Base-by-base conservation (phyloP, 2,888 invertebrate genomes). In the Erebia ligea region DNA sequence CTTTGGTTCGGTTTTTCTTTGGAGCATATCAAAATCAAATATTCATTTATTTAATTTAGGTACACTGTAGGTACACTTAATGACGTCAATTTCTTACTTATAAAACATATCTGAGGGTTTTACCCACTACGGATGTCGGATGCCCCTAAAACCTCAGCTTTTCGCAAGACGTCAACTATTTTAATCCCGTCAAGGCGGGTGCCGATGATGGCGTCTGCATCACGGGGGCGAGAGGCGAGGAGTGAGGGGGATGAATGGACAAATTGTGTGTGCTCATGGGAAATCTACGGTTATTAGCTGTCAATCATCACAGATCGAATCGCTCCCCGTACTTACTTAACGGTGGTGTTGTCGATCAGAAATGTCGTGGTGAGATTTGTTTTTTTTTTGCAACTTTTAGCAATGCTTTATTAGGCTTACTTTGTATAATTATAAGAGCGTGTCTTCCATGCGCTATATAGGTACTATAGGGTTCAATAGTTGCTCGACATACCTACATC, bases 201-300 rank as follows among this genome's bases (percentile, higher is more conserved):
- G 70, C 64, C 56, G 50, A 50, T 50, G 61, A 64, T 48, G 59
- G 19, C 11, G 52, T 56, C 34, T 8, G 15, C 34, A 40, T 11
- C 40, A 17, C 21, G 4, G 50, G 34, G 65, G 71, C 10, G 65
- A 19, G 65, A 65, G 71, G 52, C 70, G 73, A 71, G 25, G 34
- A 57, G 70, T 11, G 65, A 42, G 65, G 69, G 70, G 57, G n/a
- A n/a, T 69, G 73, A 71, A 81, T 86, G 86, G 85, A 86, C 89
- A 89, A 88, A 88, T 88, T 87, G 88, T 79, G 61, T 64, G 40
- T 17, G 76, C 91, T 82, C 89, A 72, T 73, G 91, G 91, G 91
- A 91, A 91, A 91, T 91, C 87, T 88, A 72, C 76, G 79, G 86
- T 90, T 91, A 91, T 91, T 91, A 91, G 83, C 90, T 91, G 91